Percentiles rank a stretch among this genome's conserved stretches.
phyloP scores from a whole-genome alignment of 2,888 invertebrate genomes.

The Calephelis perditalis region DNA sequence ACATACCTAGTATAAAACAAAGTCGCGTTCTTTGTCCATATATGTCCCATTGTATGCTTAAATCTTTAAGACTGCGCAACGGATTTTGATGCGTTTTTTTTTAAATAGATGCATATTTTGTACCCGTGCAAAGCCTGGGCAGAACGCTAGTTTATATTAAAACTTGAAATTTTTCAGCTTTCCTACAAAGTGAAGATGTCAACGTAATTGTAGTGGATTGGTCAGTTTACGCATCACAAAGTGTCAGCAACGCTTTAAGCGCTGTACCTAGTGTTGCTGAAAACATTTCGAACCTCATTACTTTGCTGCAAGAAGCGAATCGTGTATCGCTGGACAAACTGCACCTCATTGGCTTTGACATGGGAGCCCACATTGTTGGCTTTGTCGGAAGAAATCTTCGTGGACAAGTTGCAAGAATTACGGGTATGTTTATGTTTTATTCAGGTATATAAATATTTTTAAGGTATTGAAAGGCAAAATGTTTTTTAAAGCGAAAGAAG shows the following conservation, averaged over 20 bases:
- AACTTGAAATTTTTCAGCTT: slow-evolving; percentile 30
- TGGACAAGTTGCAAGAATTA: slow-evolving; percentile 44
- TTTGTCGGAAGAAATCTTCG: slow-evolving; percentile 38
- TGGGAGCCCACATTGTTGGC: slow-evolving; percentile 54
- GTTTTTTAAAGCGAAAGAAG: too few relatives aligned
- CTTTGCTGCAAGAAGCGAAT: slow-evolving; percentile 22
- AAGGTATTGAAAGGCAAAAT: too few relatives aligned
- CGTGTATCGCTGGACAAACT: slow-evolving; percentile 29
- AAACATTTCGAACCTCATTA: slow-evolving; percentile 35
- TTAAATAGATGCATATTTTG: too few relatives aligned
- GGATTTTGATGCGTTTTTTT: too few relatives aligned
- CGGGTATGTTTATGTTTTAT: slow-evolving; percentile 38
- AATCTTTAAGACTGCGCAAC: too few relatives aligned
- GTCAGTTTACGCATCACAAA: slow-evolving; percentile 39
- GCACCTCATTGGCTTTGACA: slow-evolving; percentile 51
- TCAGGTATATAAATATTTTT: too few relatives aligned
- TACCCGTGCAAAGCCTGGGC: too few relatives aligned
- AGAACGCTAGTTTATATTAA: neutral
- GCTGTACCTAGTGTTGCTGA: slow-evolving; percentile 40
- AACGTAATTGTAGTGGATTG: slow-evolving; percentile 53
- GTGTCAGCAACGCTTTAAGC: slow-evolving; percentile 38
- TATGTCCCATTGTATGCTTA: too few relatives aligned
- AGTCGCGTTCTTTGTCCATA: too few relatives aligned
- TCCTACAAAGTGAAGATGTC: slow-evolving; percentile 32
- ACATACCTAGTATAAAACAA: too few relatives aligned